These are phyloP conservation scores for Spodoptera littoralis DNA, from an alignment of 2,888 invertebrate species.

Conservation along the genomic window DNA sequence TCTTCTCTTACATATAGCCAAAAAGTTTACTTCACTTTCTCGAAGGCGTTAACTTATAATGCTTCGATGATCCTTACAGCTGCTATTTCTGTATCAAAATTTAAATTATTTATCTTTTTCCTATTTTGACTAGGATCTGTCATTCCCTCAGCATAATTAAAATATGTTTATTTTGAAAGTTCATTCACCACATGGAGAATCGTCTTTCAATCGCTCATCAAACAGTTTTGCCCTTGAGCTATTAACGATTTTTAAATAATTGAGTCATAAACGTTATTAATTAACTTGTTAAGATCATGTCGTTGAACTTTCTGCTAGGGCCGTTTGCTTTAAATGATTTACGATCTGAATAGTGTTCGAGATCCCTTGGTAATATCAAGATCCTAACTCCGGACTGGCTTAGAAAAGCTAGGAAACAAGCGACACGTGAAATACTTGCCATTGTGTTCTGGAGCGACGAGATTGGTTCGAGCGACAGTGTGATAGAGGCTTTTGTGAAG, in stretches of 20 bases:
- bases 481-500: slow-evolving; percentile 37
- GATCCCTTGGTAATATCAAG: slow-evolving; percentile 5
- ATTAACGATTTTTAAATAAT: slow-evolving; percentile 46
- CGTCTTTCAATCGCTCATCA: slow-evolving; percentile 54
- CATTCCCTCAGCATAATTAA: neutral
- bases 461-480: slow-evolving; percentile 60
- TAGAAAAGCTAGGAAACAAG: slow-evolving; percentile 66
- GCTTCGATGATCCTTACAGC: neutral
- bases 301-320: neutral
- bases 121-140: neutral
- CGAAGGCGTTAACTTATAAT: slow-evolving; percentile 25
- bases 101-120: neutral
- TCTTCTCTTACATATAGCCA: slow-evolving; percentile 58
- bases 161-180: slow-evolving; percentile 32
- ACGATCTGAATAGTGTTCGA: neutral
- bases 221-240: slow-evolving; percentile 59
- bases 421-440: slow-evolving; percentile 70
- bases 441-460: slow-evolving; percentile 64
- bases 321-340: no score
- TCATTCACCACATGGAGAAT: slow-evolving; percentile 29
- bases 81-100: no score
- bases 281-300: slow-evolving; percentile 3
- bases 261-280: slow-evolving; percentile 1
- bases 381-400: slow-evolving; percentile 3
- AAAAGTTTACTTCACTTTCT: slow-evolving; percentile 48